These are phyloP conservation scores for Drosophila repletoides DNA, from an alignment of 1,140 invertebrate species.

Conservation along the genomic window DNA sequence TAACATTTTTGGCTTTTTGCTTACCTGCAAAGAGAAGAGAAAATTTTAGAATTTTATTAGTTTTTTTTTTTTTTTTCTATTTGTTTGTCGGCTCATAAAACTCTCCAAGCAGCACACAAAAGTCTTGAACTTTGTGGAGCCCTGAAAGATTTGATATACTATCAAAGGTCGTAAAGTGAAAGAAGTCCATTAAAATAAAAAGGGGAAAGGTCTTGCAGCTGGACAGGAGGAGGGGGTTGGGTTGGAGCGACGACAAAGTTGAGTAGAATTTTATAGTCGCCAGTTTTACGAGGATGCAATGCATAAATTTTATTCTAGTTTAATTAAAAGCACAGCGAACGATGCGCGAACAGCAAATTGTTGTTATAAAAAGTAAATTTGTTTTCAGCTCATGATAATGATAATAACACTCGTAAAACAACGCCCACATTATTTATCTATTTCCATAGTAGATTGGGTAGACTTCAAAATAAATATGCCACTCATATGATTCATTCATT, in stretches of 20 bases:
- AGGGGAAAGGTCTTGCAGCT: constrained; percentile 28
- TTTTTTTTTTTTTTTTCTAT: constrained; percentile 28
- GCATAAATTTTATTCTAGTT: constrained; percentile 54
- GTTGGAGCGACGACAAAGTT: constrained; percentile 22
- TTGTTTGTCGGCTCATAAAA: constrained; percentile 21
- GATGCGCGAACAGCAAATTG: constrained; percentile 23
- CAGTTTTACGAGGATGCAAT: constrained; percentile 17
- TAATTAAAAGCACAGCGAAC: constrained; percentile 37
- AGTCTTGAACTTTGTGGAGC: constrained; percentile 40
- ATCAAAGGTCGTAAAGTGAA: constrained; percentile 36
- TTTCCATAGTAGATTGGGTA: background rate
- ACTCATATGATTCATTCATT: constrained; percentile 25
- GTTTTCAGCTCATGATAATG: constrained; percentile 7
- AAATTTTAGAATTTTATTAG: constrained; percentile 57
- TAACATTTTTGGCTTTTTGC: constrained; percentile 48
- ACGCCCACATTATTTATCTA: constrained; percentile 50
- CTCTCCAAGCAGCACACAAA: constrained; percentile 25
- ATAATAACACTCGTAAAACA: constrained; percentile 15
- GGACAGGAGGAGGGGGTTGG: too few relatives aligned
- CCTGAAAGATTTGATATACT: background rate
- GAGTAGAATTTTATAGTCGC: constrained; percentile 44
- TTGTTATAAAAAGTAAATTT: constrained; percentile 31
- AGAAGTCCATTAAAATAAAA: constrained; percentile 25
- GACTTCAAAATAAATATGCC: background rate
- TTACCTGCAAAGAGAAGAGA: constrained; percentile 64